A percentile compares a stretch with the other conserved stretches of the same genome.
phyloP scores from a whole-genome alignment of 2,113 vertebrate genomes.

The Bujurquina vittata region DNA sequence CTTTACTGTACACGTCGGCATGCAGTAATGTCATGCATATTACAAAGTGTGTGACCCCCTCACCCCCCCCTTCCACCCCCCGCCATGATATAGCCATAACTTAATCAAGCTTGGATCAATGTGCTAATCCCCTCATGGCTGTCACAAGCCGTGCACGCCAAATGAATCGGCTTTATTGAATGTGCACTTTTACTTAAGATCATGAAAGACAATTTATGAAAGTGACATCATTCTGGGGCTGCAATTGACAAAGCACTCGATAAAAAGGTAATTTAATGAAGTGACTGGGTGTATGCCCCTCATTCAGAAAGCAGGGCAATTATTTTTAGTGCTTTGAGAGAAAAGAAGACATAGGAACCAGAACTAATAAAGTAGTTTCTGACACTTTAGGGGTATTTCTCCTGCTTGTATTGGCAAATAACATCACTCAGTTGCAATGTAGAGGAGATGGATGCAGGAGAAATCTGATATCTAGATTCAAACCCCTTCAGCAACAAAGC shows the following conservation, averaged over 20 bases:
- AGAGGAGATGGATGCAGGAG: conserved; percentile 4
- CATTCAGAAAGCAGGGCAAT: conserved; percentile 24
- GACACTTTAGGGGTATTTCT: not conserved
- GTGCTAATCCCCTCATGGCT: conserved; percentile 18
- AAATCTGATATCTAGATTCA: conserved; percentile 8
- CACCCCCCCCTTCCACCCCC: no score
- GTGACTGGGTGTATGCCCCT: not conserved
- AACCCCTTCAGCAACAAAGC: conserved; percentile 1
- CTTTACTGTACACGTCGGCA: conserved; percentile 7
- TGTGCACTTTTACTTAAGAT: conserved; percentile 43
- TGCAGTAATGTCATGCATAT: not conserved
- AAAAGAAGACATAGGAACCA: not conserved
- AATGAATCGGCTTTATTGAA: conserved; percentile 57
- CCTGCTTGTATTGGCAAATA: not conserved
- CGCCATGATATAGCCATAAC: conserved; percentile 38
- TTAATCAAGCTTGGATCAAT: conserved; percentile 54
- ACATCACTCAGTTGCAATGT: not conserved
- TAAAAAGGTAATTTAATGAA: conserved; percentile 41
- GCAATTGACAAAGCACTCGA: conserved; percentile 50
- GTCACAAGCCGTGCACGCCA: conserved; percentile 7
- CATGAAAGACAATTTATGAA: conserved; percentile 39
- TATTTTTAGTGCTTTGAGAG: conserved; percentile 7
- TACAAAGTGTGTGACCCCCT: conserved; percentile 10
- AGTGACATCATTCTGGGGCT: conserved; percentile 28
- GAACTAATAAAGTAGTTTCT: not conserved